Evolutionary conservation across 1,140 invertebrate genomes (phyloP), one percentile per base, ranked within the genome.

Genomic region (Drosophila kanapiae): DNA sequence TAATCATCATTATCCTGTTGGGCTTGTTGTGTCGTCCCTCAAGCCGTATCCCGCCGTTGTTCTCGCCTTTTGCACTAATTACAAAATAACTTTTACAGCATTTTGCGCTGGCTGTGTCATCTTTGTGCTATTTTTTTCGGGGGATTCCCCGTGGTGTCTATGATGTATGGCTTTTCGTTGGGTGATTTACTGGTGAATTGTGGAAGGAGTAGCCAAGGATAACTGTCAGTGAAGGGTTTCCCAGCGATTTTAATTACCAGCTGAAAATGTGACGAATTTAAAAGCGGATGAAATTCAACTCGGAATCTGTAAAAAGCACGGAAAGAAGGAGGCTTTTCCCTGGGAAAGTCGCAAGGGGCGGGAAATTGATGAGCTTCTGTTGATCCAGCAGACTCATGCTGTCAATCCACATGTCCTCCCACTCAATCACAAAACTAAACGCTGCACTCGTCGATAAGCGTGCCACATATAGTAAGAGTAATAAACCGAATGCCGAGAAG

Each of bases 331-430:
- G 40, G 16, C 16, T 51, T 42, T 57, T 51, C 47, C 61, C 43
- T 62, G 37, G 57, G 1, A 38, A 23, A 29, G 14, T 38, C 11
- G 9, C 3, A 14, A 1, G n/a, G 13, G 37, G 8, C 31, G 29
- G 31, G 27, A 48, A 77, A 51, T 31, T 49, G 45, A 45, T 78
- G 67, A 61, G 51, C 54, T 80, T 59, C 77, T 91, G 90, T 91
- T 81, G 90, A 91, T 91, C 82, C 68, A 83, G 80, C 90, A 81
- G 90, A 91, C 62, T 90, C 90, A 90, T 77, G 77, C 90, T 91
- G 90, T 91, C 90, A 91, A 91, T 91, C 90, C 82, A 86, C 82
- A 91, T 77, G 70, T 81, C 90, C 90, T 90, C 90, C 90, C 90
- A 91, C 85, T 91, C 90, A 91, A 91, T 91, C 90, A 91, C 49